Evolutionary conservation across 2,797 vertebrate genomes (phyloP).

Genomic region (Brachyrhaphis roseni): DNA sequence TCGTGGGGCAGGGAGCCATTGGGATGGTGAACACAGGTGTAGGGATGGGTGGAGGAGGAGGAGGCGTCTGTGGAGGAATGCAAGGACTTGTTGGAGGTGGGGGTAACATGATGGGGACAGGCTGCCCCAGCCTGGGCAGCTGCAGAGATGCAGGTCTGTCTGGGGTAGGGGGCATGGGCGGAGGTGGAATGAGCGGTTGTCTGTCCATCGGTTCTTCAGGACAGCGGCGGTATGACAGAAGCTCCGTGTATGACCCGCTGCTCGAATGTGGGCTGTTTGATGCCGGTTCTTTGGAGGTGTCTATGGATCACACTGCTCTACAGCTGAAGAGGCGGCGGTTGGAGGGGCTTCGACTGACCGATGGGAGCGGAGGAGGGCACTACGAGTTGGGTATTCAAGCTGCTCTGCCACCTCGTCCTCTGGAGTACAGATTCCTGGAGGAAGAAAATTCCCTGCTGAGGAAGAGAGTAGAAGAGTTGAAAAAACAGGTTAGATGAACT

Average conservation of each 20-base stretch:
- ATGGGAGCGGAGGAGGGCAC: conserved; percentile 70
- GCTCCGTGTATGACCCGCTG: conserved; percentile 86
- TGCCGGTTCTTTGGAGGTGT: conserved; percentile 83
- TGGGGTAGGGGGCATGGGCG: conserved; percentile 72
- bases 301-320: conserved; percentile 85
- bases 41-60: conserved; percentile 63
- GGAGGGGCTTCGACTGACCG: conserved; percentile 88
- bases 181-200: conserved; percentile 74
- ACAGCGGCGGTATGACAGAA: conserved; percentile 81
- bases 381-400: conserved; percentile 86
- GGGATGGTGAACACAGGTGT: conserved; percentile 75
- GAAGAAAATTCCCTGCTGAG: conserved; percentile 94
- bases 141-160: conserved; percentile 80
- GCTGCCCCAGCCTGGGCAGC: conserved; percentile 77
- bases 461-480: conserved; percentile 94
- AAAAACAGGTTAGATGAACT: conserved; percentile 88
- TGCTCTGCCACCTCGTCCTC: conserved; percentile 78
- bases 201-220: conserved; percentile 71
- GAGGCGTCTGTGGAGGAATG: conserved; percentile 72
- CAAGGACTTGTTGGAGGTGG: conserved; percentile 79
- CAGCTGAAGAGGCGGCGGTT: conserved; percentile 92
- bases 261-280: conserved; percentile 83
- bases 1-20: conserved; percentile 72
- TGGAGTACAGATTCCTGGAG: conserved; percentile 93
- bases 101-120: conserved; percentile 78